phyloP scores from a whole-genome alignment of 2,113 vertebrate species.

The Calyptommatus sinebrachiatus region DNA sequence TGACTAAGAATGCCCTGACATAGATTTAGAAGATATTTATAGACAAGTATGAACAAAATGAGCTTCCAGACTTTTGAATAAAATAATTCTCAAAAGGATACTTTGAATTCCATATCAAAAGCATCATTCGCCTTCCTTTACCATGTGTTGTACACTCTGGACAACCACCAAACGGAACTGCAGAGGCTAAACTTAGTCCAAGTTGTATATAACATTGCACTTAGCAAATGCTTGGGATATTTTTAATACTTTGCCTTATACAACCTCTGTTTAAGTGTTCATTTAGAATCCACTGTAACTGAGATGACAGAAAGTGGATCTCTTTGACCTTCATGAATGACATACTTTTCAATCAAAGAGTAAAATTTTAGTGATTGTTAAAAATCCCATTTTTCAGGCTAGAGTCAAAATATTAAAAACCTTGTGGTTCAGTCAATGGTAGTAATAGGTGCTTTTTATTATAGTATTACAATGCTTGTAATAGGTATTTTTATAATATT shows the following conservation, averaged over 20 bases:
- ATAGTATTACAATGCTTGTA: no score
- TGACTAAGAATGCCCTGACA: not conserved
- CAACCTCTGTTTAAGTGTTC: conserved; percentile 14
- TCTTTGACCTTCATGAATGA: not conserved
- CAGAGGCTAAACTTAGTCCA: conserved; percentile 6
- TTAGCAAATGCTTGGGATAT: conserved; percentile 17
- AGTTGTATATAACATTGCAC: not conserved
- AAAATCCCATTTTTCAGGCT: not conserved
- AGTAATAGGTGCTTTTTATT: no score
- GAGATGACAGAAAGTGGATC: conserved; percentile 5
- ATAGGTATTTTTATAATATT: no score
- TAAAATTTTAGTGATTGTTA: not conserved
- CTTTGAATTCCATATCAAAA: not conserved
- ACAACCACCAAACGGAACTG: not conserved
- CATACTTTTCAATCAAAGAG: not conserved
- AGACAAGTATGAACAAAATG: conserved; percentile 15
- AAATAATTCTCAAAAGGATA: conserved; percentile 7
- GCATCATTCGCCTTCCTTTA: not conserved
- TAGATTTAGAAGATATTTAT: conserved; percentile 8
- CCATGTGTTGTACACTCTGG: not conserved
- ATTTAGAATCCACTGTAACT: not conserved
- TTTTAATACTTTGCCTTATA: conserved; percentile 15
- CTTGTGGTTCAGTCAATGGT: not conserved
- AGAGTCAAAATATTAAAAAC: not conserved
- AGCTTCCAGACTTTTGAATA: not conserved